Conservation (phyloP, 2,888 invertebrate genomes). For the Mimumesa dahlbomi region DNA sequence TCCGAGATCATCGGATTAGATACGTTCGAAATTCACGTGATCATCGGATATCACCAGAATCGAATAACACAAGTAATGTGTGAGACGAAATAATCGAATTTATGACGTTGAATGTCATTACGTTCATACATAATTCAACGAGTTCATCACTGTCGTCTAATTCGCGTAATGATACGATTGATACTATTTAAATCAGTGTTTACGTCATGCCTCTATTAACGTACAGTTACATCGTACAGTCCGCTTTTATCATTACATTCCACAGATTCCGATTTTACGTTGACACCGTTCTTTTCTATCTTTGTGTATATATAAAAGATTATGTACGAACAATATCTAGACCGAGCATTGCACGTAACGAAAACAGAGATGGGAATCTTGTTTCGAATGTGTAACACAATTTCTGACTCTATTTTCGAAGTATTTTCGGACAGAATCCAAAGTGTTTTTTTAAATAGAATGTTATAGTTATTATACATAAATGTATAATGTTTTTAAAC, state of each 20-base stretch:
- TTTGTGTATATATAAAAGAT: constrained; percentile 35
- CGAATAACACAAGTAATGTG: neutral
- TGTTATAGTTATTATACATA: constrained; percentile 4
- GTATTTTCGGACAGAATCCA: constrained; percentile 23
- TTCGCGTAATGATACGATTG: constrained; percentile 2
- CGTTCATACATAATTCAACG: constrained; percentile 12
- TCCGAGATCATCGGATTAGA: too few relatives aligned
- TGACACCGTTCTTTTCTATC: constrained; percentile 5
- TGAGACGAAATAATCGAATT: neutral
- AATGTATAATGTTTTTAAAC: neutral
- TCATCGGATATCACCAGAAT: constrained; percentile 3
- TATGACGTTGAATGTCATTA: neutral
- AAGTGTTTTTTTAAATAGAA: neutral
- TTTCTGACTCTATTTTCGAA: constrained; percentile 13
- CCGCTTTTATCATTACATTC: constrained; percentile 30
- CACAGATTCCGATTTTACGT: constrained; percentile 11
- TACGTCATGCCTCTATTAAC: constrained; percentile 21
- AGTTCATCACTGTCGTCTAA: neutral
- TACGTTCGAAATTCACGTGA: constrained; percentile 1
- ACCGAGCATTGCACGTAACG: constrained; percentile 47
- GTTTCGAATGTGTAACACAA: constrained; percentile 2
- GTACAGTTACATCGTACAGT: constrained; percentile 9
- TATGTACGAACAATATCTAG: constrained; percentile 46
- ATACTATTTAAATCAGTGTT: constrained; percentile 32
- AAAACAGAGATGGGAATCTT: too few relatives aligned